Evolutionary conservation across 1,140 invertebrate genomes (phyloP).

Genomic region (Nymphalis io): DNA sequence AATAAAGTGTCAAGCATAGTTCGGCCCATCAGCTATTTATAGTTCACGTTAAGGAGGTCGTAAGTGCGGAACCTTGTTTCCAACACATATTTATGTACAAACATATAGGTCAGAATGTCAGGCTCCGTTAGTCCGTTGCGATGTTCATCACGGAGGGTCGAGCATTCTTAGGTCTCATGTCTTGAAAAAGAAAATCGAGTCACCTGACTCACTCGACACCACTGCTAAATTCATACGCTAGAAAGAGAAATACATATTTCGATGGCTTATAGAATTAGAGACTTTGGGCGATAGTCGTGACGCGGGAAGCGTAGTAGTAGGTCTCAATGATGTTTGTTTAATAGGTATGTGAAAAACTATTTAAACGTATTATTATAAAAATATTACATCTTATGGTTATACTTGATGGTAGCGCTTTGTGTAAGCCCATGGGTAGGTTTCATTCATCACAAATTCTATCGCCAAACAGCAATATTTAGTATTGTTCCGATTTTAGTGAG

Average conservation of each 20-base stretch:
- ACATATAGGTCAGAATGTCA: slow-evolving; percentile 28
- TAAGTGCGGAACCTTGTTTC: slow-evolving; percentile 6
- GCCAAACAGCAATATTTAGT: too few species aligned
- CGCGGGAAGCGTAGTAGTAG: slow-evolving; percentile 1
- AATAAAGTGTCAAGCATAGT: too few species aligned
- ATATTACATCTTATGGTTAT: too few species aligned
- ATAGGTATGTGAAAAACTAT: background rate
- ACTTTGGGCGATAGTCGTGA: slow-evolving; percentile 12
- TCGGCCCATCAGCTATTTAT: too few species aligned
- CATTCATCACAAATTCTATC: too few species aligned
- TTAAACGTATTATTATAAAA: too few species aligned
- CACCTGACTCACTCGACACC: background rate
- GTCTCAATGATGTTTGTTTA: background rate
- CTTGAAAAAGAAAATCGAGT: slow-evolving; percentile 1
- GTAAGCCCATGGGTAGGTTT: too few species aligned
- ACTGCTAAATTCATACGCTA: background rate
- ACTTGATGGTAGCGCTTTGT: too few species aligned
- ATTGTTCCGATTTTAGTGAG: too few species aligned
- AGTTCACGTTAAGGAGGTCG: background rate
- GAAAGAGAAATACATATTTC: background rate
- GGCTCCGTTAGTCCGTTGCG: slow-evolving; percentile 37
- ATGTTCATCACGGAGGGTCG: slow-evolving; percentile 32
- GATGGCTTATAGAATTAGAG: background rate
- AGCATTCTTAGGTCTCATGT: background rate
- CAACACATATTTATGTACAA: background rate